These are phyloP conservation scores for Lepetodrilus schrolli DNA, from an alignment of 2,888 invertebrate species.

Conservation along the genomic window DNA sequence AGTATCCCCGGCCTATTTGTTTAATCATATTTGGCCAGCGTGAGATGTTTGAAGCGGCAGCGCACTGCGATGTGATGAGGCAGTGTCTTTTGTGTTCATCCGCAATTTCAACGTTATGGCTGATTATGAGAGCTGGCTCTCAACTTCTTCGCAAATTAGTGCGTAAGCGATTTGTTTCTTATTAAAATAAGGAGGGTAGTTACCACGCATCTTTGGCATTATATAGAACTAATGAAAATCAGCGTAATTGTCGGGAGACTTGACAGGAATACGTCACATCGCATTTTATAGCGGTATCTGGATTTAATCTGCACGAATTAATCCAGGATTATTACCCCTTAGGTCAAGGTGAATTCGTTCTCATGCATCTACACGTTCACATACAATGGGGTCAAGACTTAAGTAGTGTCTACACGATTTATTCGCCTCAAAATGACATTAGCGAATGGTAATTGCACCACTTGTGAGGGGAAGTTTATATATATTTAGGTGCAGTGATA, in stretches of 20 bases:
- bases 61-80: background rate
- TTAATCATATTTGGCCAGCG: slow-evolving; percentile 13
- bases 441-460: slow-evolving; percentile 18
- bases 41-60: slow-evolving; percentile 6
- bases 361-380: background rate
- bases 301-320: slow-evolving; percentile 19
- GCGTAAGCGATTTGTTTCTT: background rate
- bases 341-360: slow-evolving; percentile 1
- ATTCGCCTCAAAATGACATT: background rate
- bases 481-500: no score
- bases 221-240: slow-evolving; percentile 18
- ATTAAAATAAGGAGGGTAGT: background rate
- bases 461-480: slow-evolving; percentile 3
- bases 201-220: background rate
- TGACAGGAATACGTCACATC: slow-evolving; percentile 4
- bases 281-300: background rate
- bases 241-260: slow-evolving; percentile 19
- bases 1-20: slow-evolving; percentile 16
- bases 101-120: background rate
- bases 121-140: background rate
- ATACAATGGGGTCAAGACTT: slow-evolving; percentile 5
- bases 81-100: background rate
- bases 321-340: slow-evolving; percentile 8
- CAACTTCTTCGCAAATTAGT: background rate
- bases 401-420: slow-evolving; percentile 20